Evolutionary conservation across 53 echinoderm and acorn worm genomes (phyloP).

Genomic region (Antedon mediterranea): DNA sequence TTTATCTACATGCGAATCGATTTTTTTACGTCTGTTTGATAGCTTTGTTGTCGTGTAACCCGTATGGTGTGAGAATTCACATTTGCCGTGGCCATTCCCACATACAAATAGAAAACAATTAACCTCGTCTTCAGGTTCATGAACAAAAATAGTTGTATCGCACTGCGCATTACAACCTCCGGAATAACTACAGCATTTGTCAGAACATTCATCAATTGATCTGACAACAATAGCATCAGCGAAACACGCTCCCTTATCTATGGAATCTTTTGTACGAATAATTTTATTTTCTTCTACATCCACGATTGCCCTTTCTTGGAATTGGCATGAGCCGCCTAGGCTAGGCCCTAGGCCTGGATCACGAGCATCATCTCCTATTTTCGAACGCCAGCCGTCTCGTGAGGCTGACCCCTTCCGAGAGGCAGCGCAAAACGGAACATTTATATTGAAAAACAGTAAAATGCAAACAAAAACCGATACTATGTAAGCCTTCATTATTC

Average conservation of each 20-base stretch:
- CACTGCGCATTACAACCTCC: conserved; percentile 11
- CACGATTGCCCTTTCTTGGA: background rate
- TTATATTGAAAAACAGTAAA: background rate
- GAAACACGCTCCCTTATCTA: conserved; percentile 40
- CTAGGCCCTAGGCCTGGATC: no score
- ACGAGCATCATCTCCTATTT: background rate
- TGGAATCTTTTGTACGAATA: conserved; percentile 73
- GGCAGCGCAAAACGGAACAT: background rate
- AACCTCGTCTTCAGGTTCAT: conserved; percentile 11
- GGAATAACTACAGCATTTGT: conserved; percentile 27
- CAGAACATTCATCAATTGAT: conserved; percentile 28
- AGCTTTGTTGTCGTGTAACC: conserved; percentile 19
- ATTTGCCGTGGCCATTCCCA: conserved; percentile 19
- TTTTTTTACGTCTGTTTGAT: no score
- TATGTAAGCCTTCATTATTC: background rate
- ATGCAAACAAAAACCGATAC: background rate
- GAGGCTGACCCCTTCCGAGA: background rate
- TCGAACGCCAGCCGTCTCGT: background rate
- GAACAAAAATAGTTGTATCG: conserved; percentile 51
- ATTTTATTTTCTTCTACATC: conserved; percentile 30
- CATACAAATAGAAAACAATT: conserved; percentile 61
- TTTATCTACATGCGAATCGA: background rate
- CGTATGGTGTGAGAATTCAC: conserved; percentile 35
- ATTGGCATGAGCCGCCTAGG: background rate
- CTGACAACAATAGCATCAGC: conserved; percentile 19